phyloP scores from a whole-genome alignment of 2,888 invertebrate species.

The Thyatira batis region DNA sequence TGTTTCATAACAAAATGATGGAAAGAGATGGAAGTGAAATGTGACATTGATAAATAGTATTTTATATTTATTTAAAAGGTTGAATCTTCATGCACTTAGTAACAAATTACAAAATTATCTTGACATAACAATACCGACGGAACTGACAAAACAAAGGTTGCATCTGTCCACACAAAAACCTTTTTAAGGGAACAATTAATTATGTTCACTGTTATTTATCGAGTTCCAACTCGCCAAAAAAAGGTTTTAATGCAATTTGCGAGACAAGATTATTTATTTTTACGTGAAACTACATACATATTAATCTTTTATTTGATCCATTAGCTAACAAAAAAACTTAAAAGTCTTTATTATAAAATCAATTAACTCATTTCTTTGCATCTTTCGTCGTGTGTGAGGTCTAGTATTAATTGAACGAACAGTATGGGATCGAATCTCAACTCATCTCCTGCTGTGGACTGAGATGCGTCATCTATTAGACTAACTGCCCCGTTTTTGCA shows the following conservation, averaged over 20 bases:
- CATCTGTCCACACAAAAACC: slow-evolving; percentile 28
- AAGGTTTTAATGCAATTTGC: not conserved
- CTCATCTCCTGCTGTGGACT: not conserved
- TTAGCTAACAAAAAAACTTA: no score
- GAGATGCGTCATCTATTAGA: not conserved
- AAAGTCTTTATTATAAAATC: not conserved
- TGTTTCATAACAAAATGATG: no score
- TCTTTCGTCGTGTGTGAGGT: not conserved
- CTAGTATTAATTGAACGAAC: not conserved
- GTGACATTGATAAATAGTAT: no score
- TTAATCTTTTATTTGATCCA: no score
- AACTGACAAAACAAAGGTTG: not conserved
- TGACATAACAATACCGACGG: slow-evolving; percentile 21
- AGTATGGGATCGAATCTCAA: not conserved
- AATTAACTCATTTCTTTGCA: not conserved
- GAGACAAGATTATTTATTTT: not conserved
- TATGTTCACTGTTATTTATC: slow-evolving; percentile 12
- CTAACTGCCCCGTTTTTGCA: not conserved
- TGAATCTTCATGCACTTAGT: not conserved
- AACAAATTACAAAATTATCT: slow-evolving; percentile 6
- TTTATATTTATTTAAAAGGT: no score
- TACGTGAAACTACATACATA: not conserved
- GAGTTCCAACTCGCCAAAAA: slow-evolving; percentile 6
- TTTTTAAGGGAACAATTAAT: slow-evolving; percentile 29
- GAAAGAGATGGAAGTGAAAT: no score